phyloP scores from a whole-genome alignment of 2,113 vertebrate genomes.

The Steatornis caripensis region DNA sequence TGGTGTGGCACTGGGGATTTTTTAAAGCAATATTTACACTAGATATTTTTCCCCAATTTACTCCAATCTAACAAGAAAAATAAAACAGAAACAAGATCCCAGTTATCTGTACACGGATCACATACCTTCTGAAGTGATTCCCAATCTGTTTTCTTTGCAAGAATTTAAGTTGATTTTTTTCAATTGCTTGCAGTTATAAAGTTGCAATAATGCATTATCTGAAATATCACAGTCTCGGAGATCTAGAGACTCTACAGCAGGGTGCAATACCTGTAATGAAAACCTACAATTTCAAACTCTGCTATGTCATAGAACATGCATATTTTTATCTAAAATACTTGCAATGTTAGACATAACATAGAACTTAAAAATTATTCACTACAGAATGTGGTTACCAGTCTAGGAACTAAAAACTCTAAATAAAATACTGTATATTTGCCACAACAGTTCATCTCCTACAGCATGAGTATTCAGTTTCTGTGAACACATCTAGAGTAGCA shows the following conservation, averaged over 20 bases:
- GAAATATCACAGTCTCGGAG: conserved; percentile 81
- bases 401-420: not conserved
- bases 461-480: not conserved
- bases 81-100: not conserved
- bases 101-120: not conserved
- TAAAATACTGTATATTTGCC: not conserved
- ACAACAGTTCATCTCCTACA: not conserved
- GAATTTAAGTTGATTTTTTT: conserved; percentile 77
- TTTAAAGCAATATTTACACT: not conserved
- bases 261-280: conserved; percentile 78
- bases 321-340: not conserved
- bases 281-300: not conserved
- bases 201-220: conserved; percentile 74
- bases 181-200: conserved; percentile 76
- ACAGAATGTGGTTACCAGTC: not conserved
- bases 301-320: not conserved
- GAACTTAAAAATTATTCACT: not conserved
- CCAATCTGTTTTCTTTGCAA: conserved; percentile 67
- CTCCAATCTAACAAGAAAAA: not conserved
- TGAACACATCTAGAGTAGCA: not conserved
- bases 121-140: conserved; percentile 80
- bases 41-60: not conserved
- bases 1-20: not conserved
- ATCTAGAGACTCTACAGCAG: conserved; percentile 76
- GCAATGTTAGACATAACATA: not conserved